These are phyloP conservation scores for Zosterops borbonicus DNA, from an alignment of 2,113 vertebrate species.

Conservation along the genomic window DNA sequence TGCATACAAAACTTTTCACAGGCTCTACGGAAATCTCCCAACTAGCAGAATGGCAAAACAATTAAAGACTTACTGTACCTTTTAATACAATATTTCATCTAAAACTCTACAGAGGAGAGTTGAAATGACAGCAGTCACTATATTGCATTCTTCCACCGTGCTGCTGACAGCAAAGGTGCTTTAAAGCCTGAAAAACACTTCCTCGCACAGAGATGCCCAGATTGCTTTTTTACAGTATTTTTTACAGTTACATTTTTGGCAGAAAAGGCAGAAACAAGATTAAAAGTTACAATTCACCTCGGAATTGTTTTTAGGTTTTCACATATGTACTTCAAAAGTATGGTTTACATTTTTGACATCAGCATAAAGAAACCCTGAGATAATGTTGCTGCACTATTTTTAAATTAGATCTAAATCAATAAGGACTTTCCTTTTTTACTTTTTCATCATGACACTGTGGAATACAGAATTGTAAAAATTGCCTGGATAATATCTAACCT, in stretches of 20 bases:
- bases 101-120: not conserved
- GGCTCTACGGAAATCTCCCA: not conserved
- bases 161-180: not conserved
- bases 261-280: not conserved
- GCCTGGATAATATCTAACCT: slow-evolving; percentile 26
- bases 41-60: not conserved
- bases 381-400: not conserved
- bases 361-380: not conserved
- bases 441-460: not conserved
- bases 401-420: not conserved
- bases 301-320: not conserved
- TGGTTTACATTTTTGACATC: not conserved
- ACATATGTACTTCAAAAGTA: not conserved
- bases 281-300: not conserved
- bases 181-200: not conserved
- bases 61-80: not conserved
- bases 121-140: not conserved
- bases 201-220: not conserved
- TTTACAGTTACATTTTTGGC: not conserved
- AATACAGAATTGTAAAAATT: not conserved
- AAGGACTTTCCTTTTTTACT: not conserved
- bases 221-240: not conserved
- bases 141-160: not conserved
- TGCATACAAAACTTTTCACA: not conserved
- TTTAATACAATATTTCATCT: not conserved